Conservation (phyloP, 2,797 vertebrate species). For the Chromobotia macracanthus region DNA sequence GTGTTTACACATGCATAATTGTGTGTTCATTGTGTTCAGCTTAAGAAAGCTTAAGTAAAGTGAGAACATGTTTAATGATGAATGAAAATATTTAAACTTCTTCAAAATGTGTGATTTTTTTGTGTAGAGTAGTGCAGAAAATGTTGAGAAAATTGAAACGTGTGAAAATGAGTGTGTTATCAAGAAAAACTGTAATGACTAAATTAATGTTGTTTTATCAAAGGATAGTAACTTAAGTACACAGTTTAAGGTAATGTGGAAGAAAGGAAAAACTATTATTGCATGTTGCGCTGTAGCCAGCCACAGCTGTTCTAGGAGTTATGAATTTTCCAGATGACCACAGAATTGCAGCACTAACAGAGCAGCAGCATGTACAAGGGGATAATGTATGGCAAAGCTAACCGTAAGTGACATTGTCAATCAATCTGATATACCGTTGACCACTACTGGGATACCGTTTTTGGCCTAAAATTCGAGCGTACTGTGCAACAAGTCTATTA, state of each 20-base stretch:
- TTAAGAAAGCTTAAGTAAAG: too few relatives aligned
- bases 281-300: background rate
- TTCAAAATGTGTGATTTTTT: too few relatives aligned
- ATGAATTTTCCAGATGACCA: conserved; percentile 23
- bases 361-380: conserved; percentile 47
- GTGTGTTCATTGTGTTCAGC: too few relatives aligned
- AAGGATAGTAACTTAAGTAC: background rate
- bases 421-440: conserved; percentile 66
- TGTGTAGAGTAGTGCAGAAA: too few relatives aligned
- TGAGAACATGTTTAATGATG: too few relatives aligned
- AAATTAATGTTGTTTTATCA: background rate
- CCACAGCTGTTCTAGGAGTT: conserved; percentile 3
- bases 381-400: conserved; percentile 58
- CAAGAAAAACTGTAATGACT: too few relatives aligned
- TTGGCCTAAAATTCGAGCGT: conserved; percentile 47
- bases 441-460: conserved; percentile 39
- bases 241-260: background rate
- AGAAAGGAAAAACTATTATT: conserved; percentile 4
- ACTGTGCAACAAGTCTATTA: conserved; percentile 59
- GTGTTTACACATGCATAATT: too few relatives aligned
- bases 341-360: conserved; percentile 57
- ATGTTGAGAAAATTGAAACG: too few relatives aligned
- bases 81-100: too few relatives aligned
- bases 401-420: conserved; percentile 62
- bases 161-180: too few relatives aligned